Evolutionary conservation across 2,113 vertebrate species (phyloP), one percentile per base, ranked within the genome.

Genomic region (Gymnarchus niloticus): DNA sequence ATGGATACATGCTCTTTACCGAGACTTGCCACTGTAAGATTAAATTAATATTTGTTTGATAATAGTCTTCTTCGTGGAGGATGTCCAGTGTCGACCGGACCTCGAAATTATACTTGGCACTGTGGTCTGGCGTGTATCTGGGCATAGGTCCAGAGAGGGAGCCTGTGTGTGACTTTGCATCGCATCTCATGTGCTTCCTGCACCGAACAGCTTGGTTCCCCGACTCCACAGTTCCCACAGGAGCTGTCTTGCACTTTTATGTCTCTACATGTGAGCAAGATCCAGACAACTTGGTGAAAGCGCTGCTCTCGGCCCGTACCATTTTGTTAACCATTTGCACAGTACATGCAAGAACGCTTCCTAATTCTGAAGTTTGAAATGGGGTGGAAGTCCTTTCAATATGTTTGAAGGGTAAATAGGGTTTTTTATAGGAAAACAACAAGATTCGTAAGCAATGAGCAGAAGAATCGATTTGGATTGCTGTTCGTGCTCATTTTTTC

Each of bases 201-300:
- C 86, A 41, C 56, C 83, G 87, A 88, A 86, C 87, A 88, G 88
- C 90, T 88, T 87, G 76, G 76, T 89, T 89, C 87, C 89, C 85
- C 52, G 81, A 85, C 82, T 59, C 82, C 82, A 83, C 25, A 86
- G 59, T 81, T 87, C 89, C 87, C 88, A 17, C 57, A 69, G 81
- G 90, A 91, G 81, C 76, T 23, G 88, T 87, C 89, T 90, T 80
- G 33, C 87, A 88, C 87, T 88, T 86, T 88, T 54, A 81, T 86
- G n/a, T n/a, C 52, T 84, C 82, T 48, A 85, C 88, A 87, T 65
- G 51, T 83, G 61, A 56, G 86, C 56, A 83, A 86, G 87, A 89
- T 81, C 84, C 83, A 89, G 84, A 44, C 88, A 83, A 59, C 21
- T 73, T 76, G 80, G 77, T 57, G 57, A 84, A 84, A 81, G 73